Percentiles rank a stretch among this genome's conserved stretches.
Evolutionary conservation across 2,113 vertebrate genomes (phyloP).

Genomic region (Oncorhynchus gorbuscha): DNA sequence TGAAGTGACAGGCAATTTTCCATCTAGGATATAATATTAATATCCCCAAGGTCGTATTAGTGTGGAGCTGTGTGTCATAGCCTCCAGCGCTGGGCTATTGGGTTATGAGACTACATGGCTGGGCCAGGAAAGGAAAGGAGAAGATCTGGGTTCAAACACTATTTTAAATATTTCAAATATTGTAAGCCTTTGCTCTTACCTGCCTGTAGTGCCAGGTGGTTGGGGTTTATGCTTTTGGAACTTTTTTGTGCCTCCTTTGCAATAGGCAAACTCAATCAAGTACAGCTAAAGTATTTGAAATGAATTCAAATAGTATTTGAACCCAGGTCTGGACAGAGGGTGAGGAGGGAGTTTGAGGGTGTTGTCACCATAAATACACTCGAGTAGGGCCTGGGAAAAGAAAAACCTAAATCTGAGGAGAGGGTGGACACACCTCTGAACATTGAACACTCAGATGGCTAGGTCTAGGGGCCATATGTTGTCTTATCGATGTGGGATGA

Average conservation of each 20-base stretch:
- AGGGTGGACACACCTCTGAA: conserved; percentile 44
- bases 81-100: neutral
- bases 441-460: conserved; percentile 54
- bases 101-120: neutral
- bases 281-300: too few species aligned
- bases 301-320: too few species aligned
- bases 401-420: conserved; percentile 33
- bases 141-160: too few species aligned
- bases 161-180: too few species aligned
- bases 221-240: too few species aligned
- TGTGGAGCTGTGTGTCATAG: conserved; percentile 14
- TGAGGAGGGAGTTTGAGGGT: neutral
- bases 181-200: too few species aligned
- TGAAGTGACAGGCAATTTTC: conserved; percentile 32
- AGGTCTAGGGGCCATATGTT: conserved; percentile 57
- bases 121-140: neutral
- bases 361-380: neutral
- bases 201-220: too few species aligned
- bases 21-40: conserved; percentile 13
- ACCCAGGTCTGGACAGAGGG: neutral
- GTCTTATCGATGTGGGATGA: conserved; percentile 25
- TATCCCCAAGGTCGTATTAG: conserved; percentile 7
- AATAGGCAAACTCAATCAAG: too few species aligned
- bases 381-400: conserved; percentile 7
- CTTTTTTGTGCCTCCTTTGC: too few species aligned